Evolutionary conservation across 1,140 invertebrate species (phyloP).

Genomic region (Augochlora pura): DNA sequence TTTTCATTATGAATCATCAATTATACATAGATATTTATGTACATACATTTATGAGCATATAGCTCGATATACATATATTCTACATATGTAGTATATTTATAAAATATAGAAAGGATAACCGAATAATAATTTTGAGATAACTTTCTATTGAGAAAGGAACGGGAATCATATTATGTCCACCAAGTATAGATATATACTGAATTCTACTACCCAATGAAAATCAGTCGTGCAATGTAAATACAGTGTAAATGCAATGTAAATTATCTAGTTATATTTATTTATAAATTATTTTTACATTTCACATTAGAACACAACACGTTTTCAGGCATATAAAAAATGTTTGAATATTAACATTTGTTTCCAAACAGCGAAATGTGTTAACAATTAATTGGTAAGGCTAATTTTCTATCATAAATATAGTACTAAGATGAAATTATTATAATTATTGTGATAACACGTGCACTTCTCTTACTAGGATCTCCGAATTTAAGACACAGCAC

Average conservation of each 20-base stretch:
- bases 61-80: not conserved
- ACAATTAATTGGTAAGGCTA: conserved; percentile 1
- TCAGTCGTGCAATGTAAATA: not conserved
- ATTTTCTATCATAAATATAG: not conserved
- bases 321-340: no score
- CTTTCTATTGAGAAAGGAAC: not conserved
- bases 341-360: not conserved
- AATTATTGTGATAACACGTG: conserved; percentile 45
- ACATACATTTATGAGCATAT: no score
- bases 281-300: not conserved
- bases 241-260: not conserved
- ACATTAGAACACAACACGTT: not conserved
- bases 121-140: not conserved
- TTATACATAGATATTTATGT: no score
- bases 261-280: not conserved
- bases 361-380: not conserved
- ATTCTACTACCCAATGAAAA: not conserved
- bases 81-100: not conserved
- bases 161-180: no score
- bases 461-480: conserved; percentile 68
- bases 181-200: no score
- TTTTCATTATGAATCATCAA: not conserved
- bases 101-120: not conserved
- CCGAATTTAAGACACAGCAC: conserved; percentile 69
- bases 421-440: conserved; percentile 24